Evolutionary conservation across 2,113 vertebrate species (phyloP).

Genomic region (Sclerurus mexicanus): DNA sequence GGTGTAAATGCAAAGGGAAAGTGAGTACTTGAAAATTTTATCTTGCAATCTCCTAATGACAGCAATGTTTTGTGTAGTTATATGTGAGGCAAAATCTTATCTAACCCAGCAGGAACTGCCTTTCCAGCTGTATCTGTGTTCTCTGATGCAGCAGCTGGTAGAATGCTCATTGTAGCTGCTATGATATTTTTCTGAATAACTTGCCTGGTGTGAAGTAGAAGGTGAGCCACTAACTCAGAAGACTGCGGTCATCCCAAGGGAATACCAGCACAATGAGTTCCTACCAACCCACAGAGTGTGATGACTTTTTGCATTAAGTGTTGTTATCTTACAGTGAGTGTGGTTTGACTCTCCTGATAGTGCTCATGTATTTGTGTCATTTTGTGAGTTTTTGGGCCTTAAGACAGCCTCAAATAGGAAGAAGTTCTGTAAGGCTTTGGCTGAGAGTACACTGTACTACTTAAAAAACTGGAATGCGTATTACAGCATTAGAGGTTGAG

Average conservation of each 20-base stretch:
- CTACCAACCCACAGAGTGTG: not conserved
- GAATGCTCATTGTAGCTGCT: not conserved
- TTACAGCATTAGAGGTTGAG: not conserved
- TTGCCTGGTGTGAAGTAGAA: not conserved
- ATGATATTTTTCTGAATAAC: not conserved
- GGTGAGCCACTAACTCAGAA: not conserved
- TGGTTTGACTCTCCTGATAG: not conserved
- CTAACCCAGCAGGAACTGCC: not conserved
- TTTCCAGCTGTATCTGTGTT: not conserved
- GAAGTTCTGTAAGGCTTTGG: not conserved
- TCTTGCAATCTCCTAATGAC: not conserved
- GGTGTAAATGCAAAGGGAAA: not conserved
- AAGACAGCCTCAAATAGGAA: not conserved
- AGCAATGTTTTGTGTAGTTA: not conserved
- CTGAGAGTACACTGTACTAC: not conserved
- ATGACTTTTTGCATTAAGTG: not conserved
- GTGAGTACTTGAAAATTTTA: not conserved
- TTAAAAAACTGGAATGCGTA: rapidly evolving
- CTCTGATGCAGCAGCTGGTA: not conserved
- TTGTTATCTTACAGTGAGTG: not conserved
- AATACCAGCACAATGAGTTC: not conserved
- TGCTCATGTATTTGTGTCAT: not conserved
- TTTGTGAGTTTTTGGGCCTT: not conserved
- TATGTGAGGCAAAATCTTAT: not conserved
- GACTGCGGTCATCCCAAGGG: not conserved